phyloP scores from a whole-genome alignment of 2,113 vertebrate species.

The Ahaetulla prasina region DNA sequence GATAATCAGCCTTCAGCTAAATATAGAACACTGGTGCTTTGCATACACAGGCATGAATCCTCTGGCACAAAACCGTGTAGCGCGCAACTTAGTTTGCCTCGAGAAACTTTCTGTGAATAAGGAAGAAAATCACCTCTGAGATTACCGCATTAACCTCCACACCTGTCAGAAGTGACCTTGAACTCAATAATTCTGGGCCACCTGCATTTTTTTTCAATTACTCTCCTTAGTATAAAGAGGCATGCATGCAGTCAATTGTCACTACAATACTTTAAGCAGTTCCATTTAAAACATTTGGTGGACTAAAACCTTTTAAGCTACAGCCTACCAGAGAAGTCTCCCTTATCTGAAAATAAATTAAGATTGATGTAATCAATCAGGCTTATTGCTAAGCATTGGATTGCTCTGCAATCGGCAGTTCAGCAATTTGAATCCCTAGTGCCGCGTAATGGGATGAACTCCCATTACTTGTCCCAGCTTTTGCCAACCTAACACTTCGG shows the following conservation, averaged over 20 bases:
- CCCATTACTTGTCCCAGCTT: too few relatives aligned
- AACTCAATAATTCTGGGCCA: background rate
- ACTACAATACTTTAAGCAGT: background rate
- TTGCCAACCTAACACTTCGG: too few relatives aligned
- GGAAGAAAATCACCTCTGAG: background rate
- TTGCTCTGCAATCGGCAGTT: background rate
- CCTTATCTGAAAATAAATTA: background rate
- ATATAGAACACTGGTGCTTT: background rate
- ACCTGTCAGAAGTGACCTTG: background rate
- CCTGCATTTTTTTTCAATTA: background rate
- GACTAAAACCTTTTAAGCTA: background rate
- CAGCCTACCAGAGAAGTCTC: background rate
- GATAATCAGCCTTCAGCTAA: slow-evolving; percentile 2
- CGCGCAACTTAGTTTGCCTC: background rate
- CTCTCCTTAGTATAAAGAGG: background rate
- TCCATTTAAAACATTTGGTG: background rate
- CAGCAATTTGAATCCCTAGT: too few relatives aligned
- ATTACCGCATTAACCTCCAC: background rate
- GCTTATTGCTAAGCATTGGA: background rate
- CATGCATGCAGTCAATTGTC: background rate
- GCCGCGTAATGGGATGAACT: too few relatives aligned
- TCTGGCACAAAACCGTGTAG: background rate
- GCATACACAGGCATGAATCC: background rate
- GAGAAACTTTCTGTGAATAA: background rate
- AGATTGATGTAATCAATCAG: background rate